These are phyloP conservation scores for Temnothorax rugatulus DNA, from an alignment of 2,888 invertebrate genomes.

Conservation along the genomic window DNA sequence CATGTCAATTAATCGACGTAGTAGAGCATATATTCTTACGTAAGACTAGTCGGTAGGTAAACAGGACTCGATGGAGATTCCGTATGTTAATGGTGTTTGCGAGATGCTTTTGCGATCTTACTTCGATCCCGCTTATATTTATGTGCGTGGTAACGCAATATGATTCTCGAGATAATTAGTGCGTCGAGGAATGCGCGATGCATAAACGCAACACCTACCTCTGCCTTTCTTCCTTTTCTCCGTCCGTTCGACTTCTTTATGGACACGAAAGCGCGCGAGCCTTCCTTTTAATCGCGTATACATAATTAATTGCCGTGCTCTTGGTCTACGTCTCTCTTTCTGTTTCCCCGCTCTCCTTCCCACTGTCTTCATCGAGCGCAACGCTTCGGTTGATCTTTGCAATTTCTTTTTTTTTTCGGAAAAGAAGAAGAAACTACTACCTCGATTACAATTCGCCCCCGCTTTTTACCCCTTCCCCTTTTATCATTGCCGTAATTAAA, in stretches of 20 bases:
- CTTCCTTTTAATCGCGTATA: constrained; percentile 79
- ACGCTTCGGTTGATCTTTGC: constrained; percentile 62
- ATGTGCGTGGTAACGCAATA: constrained; percentile 60
- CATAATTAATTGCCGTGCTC: constrained; percentile 78
- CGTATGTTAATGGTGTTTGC: constrained; percentile 19
- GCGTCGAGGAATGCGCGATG: constrained; percentile 69
- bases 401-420: constrained; percentile 41
- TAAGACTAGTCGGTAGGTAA: constrained; percentile 23
- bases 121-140: constrained; percentile 24
- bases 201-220: constrained; percentile 69
- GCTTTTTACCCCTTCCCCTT: background rate
- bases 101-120: background rate
- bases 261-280: constrained; percentile 75
- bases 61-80: constrained; percentile 28
- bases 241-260: constrained; percentile 70
- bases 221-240: constrained; percentile 40
- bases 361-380: constrained; percentile 50
- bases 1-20: constrained; percentile 29
- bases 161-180: constrained; percentile 70
- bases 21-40: background rate
- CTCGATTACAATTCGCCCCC: constrained; percentile 8
- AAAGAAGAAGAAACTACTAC: background rate
- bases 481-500: background rate
- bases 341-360: background rate
- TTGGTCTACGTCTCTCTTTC: constrained; percentile 49